Conservation (phyloP, 2,888 invertebrate genomes). For the Drosophila emarginata region DNA sequence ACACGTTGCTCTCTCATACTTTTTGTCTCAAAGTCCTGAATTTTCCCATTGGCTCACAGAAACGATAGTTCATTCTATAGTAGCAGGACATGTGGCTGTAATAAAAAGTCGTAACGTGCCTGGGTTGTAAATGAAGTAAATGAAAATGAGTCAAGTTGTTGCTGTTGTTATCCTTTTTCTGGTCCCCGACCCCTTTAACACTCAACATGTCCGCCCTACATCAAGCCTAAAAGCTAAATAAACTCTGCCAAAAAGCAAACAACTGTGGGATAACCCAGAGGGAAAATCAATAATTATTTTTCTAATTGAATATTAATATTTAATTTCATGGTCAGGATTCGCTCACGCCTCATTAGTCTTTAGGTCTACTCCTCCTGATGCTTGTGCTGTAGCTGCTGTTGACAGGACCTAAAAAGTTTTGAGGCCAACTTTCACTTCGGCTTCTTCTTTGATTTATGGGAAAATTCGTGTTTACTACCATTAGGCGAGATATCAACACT, state of each 20-base stretch:
- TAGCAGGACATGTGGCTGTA: conserved; percentile 40
- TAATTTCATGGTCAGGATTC: conserved; percentile 30
- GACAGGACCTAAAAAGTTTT: conserved; percentile 33
- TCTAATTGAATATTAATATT: conserved; percentile 74
- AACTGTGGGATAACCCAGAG: not conserved
- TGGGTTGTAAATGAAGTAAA: conserved; percentile 35
- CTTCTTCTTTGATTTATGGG: conserved; percentile 51
- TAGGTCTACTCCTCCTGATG: conserved; percentile 33
- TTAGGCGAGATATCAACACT: conserved; percentile 32
- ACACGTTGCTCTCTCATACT: not conserved
- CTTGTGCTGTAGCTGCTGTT: conserved; percentile 32
- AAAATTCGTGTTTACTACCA: conserved; percentile 22
- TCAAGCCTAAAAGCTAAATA: conserved; percentile 8
- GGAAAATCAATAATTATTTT: conserved; percentile 47
- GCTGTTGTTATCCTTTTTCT: conserved; percentile 9
- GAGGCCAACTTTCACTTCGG: conserved; percentile 10
- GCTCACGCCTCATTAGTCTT: conserved; percentile 50
- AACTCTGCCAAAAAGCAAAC: not conserved
- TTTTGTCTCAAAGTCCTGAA: not conserved
- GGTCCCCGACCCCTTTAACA: not conserved
- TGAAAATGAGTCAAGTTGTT: conserved; percentile 7
- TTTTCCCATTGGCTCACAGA: conserved; percentile 5
- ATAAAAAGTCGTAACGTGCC: conserved; percentile 37
- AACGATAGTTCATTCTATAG: conserved; percentile 21
- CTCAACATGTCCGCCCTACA: not conserved